Evolutionary conservation across 2,113 vertebrate species (phyloP), one percentile per base, ranked within the genome.

Genomic region (Centropus bengalensis): DNA sequence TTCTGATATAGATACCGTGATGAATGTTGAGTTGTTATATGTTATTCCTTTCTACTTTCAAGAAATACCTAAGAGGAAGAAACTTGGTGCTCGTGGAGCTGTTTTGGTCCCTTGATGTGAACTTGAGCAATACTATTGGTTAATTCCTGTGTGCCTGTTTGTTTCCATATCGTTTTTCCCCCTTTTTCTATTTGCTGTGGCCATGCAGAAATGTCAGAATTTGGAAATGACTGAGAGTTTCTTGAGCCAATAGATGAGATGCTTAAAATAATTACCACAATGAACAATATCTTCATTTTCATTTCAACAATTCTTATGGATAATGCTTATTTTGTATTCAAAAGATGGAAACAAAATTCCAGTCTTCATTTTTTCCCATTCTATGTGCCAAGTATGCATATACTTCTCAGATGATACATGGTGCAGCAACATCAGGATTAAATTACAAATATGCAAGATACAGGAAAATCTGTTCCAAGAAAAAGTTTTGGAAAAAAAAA

Each of bases 391-490:
- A 47, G 20, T 54, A 7, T 79, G 66, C 49, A 40, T 66, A 52
- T 62, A n/a, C 68, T 94, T 91, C 80, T 84, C 55, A 60, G 66
- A 54, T 68, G 67, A 84, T 66, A 87, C 69, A 79, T 91, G 54
- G 20, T 86, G 51, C 55, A 86, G 86, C 64, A 92, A 84, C 33
- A 63, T 83, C 32, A 55, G 79, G 52, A 90, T 95, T 93, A 71
- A 95, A 93, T 88, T 23, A 51, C 73, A 91, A 86, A 84, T 88
- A 63, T 66, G 59, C 54, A 78, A 71, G 52, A 81, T 71, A 74
- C 3, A 52, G 40, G 47, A 83, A 94, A 89, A 91, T 19, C 27
- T 74, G 22, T n/a, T 93, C 59, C 27, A 82, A 74, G n/a, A 67
- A 82, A 66, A 44, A 30, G 6, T 88, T 94, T 54, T 30, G 82